Evolutionary conservation across 2,888 invertebrate genomes (phyloP).

Genomic region (Entomobrya proxima): DNA sequence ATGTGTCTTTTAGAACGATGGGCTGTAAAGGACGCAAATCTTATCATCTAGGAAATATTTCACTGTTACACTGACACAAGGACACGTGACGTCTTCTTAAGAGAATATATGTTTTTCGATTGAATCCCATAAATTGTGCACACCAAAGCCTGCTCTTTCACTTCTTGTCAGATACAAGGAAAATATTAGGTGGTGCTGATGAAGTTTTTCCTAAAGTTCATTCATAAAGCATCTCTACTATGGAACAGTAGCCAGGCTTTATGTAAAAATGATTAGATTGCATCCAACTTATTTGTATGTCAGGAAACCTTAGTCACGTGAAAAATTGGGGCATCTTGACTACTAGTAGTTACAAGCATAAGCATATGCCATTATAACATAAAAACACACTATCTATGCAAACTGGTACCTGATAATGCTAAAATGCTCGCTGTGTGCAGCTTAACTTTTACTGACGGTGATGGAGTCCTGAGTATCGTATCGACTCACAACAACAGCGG

Average conservation of each 20-base stretch:
- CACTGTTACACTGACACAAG: neutral
- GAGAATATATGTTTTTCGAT: neutral
- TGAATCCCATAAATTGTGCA: neutral
- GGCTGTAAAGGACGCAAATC: neutral
- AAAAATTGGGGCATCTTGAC: too few relatives aligned
- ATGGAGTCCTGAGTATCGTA: neutral
- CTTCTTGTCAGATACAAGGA: neutral
- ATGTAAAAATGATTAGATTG: neutral
- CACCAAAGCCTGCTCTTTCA: too few relatives aligned
- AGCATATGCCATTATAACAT: too few relatives aligned
- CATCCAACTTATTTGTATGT: neutral
- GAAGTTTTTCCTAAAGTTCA: neutral
- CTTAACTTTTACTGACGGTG: neutral
- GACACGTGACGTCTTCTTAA: neutral
- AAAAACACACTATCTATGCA: too few relatives aligned
- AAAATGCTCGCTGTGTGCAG: too few relatives aligned
- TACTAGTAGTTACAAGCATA: too few relatives aligned
- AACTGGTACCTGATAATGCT: too few relatives aligned
- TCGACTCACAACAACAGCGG: neutral
- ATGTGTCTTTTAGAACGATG: too few relatives aligned
- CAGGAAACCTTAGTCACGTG: too few relatives aligned
- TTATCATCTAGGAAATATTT: constrained; percentile 10
- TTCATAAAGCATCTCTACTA: too few relatives aligned
- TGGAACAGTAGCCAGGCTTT: neutral
- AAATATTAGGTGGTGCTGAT: neutral